Evolutionary conservation across 2,797 vertebrate genomes (phyloP).

Genomic region (Galagoides demidoff): DNA sequence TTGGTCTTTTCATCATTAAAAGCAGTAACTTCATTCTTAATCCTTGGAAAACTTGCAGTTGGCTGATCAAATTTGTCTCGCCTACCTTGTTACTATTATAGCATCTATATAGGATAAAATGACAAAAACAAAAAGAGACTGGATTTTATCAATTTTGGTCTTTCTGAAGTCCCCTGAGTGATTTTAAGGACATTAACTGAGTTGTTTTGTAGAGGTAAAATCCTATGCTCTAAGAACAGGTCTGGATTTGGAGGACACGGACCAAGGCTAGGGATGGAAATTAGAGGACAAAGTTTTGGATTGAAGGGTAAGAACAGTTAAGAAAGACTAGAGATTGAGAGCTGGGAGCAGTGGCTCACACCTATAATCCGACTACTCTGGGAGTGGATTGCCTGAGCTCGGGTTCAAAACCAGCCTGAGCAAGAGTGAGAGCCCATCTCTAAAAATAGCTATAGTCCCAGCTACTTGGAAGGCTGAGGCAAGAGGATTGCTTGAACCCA

Average conservation of each 20-base stretch:
- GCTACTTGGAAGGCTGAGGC: too few species aligned
- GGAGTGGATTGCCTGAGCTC: too few species aligned
- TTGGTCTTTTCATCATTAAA: neutral
- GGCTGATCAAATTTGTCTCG: neutral
- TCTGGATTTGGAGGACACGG: neutral
- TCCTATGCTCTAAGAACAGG: neutral
- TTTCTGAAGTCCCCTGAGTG: neutral
- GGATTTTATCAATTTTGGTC: slow-evolving; percentile 36
- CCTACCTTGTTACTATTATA: neutral
- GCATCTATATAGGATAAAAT: neutral
- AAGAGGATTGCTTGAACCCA: too few species aligned
- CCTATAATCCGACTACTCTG: too few species aligned
- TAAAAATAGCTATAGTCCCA: too few species aligned
- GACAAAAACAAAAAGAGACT: slow-evolving; percentile 1
- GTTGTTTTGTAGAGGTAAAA: neutral
- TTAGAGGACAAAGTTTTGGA: neutral
- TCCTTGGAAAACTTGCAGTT: neutral
- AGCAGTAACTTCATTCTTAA: neutral
- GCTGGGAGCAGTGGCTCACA: neutral
- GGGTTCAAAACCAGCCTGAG: too few species aligned
- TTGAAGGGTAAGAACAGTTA: neutral
- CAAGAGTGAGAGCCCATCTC: too few species aligned
- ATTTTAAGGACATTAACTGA: neutral
- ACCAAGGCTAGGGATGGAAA: neutral
- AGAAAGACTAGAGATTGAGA: neutral